Conservation (phyloP, 92 coral and sea anemone genomes). For the Diadumene lineata region DNA sequence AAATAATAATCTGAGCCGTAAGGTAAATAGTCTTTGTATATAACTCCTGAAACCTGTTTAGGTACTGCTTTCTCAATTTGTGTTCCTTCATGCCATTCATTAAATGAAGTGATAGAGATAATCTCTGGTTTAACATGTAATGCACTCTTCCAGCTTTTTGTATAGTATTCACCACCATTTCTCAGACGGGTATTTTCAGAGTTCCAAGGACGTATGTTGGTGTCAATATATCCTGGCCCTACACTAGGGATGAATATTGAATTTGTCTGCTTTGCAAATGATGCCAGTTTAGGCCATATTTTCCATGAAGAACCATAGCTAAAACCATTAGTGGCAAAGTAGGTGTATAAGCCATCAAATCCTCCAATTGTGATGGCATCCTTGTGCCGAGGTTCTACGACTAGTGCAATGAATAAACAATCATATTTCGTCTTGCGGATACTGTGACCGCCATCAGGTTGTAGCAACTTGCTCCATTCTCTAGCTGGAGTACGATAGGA, state of each 20-base stretch:
- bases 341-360: conserved; percentile 96
- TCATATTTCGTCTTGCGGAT: conserved; percentile 87
- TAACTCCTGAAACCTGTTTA: conserved; percentile 62
- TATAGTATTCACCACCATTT: conserved; percentile 78
- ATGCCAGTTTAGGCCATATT: conserved; percentile 72
- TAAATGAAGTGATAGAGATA: conserved; percentile 88
- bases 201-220: conserved; percentile 92
- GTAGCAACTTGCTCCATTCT: conserved; percentile 83
- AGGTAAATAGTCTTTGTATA: conserved; percentile 74
- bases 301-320: conserved; percentile 92
- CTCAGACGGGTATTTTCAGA: conserved; percentile 69
- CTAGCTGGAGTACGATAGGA: conserved; percentile 83
- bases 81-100: conserved; percentile 99
- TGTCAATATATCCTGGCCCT: conserved; percentile 96
- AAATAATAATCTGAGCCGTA: conserved; percentile 74
- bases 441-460: conserved; percentile 74
- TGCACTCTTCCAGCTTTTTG: conserved; percentile 87
- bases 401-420: conserved; percentile 84
- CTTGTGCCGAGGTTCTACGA: conserved; percentile 80
- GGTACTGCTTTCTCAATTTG: conserved; percentile 95
- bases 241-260: conserved; percentile 92
- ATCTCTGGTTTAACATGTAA: conserved; percentile 75
- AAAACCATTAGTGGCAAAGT: conserved; percentile 90
- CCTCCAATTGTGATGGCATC: conserved; percentile 76
- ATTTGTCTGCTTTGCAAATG: conserved; percentile 74